Evolutionary conservation across 1,140 invertebrate genomes (phyloP).

Genomic region (Drosophila varians): DNA sequence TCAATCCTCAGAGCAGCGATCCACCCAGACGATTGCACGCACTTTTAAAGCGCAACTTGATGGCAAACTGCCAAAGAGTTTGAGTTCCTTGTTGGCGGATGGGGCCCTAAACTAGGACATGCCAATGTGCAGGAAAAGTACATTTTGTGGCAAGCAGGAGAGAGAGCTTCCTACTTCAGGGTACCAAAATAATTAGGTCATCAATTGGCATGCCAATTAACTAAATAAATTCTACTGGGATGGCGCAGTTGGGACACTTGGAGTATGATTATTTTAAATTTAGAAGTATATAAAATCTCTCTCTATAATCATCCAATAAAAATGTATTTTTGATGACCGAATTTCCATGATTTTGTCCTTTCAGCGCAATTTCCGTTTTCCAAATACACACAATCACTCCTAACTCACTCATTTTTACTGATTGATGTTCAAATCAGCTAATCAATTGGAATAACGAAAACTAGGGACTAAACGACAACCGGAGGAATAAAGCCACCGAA

Average conservation of each 20-base stretch:
- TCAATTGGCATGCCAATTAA: neutral
- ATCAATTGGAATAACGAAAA: slow-evolving; percentile 66
- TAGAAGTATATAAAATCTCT: no score
- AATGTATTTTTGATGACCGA: neutral
- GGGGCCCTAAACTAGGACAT: slow-evolving; percentile 24
- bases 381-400: no score
- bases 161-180: neutral
- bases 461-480: neutral
- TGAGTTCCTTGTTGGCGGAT: slow-evolving; percentile 19
- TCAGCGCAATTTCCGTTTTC: slow-evolving; percentile 4
- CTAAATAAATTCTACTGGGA: neutral
- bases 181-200: slow-evolving; percentile 1
- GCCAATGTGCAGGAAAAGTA: neutral
- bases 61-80: slow-evolving; percentile 71
- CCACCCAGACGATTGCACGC: slow-evolving; percentile 36
- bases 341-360: neutral
- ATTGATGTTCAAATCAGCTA: slow-evolving; percentile 73
- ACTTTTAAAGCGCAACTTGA: slow-evolving; percentile 71
- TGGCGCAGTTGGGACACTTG: no score
- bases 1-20: neutral
- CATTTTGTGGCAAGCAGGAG: neutral
- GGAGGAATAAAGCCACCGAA: neutral
- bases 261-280: no score
- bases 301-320: no score
- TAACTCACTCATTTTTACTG: slow-evolving; percentile 38